Conservation (phyloP, 2,888 invertebrate species). For the Branchellion lobata region DNA sequence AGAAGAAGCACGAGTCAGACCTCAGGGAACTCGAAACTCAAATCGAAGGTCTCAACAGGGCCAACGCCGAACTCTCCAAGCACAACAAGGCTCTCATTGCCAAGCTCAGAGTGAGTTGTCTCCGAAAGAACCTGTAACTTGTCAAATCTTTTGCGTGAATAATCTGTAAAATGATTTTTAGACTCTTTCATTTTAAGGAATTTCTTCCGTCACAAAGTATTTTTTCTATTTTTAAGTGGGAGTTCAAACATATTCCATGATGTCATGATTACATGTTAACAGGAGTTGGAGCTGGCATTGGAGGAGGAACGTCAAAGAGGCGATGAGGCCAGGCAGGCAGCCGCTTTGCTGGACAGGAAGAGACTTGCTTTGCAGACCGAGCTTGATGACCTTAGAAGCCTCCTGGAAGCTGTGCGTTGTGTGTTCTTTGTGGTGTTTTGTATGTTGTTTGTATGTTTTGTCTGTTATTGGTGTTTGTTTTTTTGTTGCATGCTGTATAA, state of each 20-base stretch:
- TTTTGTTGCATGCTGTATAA: background rate
- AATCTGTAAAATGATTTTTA: background rate
- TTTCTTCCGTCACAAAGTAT: background rate
- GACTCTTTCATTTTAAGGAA: background rate
- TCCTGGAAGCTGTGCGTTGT: constrained; percentile 62
- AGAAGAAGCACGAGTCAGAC: constrained; percentile 62
- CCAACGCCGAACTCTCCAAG: constrained; percentile 73
- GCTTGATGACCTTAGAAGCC: constrained; percentile 77
- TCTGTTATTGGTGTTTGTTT: background rate
- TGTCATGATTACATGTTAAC: too few relatives aligned
- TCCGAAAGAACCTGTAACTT: background rate
- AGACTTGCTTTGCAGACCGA: constrained; percentile 77
- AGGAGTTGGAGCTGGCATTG: constrained; percentile 60
- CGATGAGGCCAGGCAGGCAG: constrained; percentile 59
- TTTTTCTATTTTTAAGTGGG: too few relatives aligned
- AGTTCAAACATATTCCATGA: too few relatives aligned
- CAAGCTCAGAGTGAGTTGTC: constrained; percentile 71
- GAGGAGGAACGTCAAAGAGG: constrained; percentile 59
- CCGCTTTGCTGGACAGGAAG: constrained; percentile 59
- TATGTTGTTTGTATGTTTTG: too few relatives aligned
- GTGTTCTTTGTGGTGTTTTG: too few relatives aligned
- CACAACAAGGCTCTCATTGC: constrained; percentile 96
- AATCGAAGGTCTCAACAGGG: constrained; percentile 52
- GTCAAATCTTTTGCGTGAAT: background rate
- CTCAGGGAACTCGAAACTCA: constrained; percentile 60